These are phyloP conservation scores for Lepeophtheirus nordmannii DNA, from an alignment of 2,888 invertebrate species.

Conservation along the genomic window DNA sequence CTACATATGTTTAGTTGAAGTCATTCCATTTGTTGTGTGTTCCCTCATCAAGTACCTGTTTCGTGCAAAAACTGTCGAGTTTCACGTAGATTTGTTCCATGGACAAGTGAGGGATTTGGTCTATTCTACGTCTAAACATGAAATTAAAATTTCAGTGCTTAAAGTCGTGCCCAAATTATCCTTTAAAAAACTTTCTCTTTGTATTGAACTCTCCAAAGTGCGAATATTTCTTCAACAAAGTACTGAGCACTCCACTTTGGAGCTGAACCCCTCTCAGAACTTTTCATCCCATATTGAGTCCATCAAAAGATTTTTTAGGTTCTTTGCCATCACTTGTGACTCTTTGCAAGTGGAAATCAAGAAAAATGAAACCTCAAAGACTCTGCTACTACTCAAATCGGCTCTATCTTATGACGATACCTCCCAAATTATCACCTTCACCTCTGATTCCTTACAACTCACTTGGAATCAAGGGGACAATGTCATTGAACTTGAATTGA, in stretches of 20 bases:
- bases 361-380: not conserved
- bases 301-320: not conserved
- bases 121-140: not conserved
- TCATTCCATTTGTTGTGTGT: not conserved
- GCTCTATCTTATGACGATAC: not conserved
- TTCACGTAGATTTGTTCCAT: conserved; percentile 43
- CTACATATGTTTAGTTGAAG: not conserved
- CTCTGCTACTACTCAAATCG: not conserved
- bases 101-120: not conserved
- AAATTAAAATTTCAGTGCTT: not conserved
- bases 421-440: not conserved
- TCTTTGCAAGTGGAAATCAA: not conserved
- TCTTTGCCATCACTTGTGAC: not conserved
- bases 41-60: conserved; percentile 43
- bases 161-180: not conserved
- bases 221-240: not conserved
- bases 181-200: not conserved
- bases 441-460: not conserved
- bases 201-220: not conserved
- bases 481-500: conserved; percentile 1
- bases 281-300: not conserved
- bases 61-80: conserved; percentile 52
- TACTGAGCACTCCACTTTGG: not conserved
- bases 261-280: not conserved
- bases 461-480: not conserved